phyloP scores from a whole-genome alignment of 2,113 vertebrate species.

The Bettongia penicillata region DNA sequence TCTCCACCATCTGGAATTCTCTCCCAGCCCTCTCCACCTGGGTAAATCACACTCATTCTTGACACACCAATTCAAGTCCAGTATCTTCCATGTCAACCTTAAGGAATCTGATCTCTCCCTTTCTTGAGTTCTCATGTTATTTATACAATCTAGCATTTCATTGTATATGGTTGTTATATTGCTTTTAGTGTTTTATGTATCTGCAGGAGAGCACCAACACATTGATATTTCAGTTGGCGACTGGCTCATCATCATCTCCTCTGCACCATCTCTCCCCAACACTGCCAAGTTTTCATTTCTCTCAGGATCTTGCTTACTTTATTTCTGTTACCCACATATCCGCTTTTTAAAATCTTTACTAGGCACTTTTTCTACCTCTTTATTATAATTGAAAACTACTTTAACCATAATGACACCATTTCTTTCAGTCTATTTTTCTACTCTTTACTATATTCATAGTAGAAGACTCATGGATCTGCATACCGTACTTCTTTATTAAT shows the following conservation, averaged over 20 bases:
- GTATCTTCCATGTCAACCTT: not conserved
- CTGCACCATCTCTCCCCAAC: not conserved
- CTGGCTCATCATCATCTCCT: not conserved
- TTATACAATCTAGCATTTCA: not conserved
- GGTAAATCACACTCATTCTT: not conserved
- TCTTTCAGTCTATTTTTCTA: not conserved
- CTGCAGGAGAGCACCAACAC: not conserved
- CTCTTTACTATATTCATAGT: not conserved
- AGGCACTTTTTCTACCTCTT: not conserved
- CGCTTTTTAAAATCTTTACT: not conserved
- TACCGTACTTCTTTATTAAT: not conserved
- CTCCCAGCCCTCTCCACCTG: not conserved
- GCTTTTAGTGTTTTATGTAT: not conserved
- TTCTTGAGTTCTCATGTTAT: too few species aligned
- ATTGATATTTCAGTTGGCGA: not conserved
- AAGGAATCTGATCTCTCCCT: too few species aligned
- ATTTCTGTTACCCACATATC: not conserved
- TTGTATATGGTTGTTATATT: not conserved
- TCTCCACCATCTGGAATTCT: not conserved
- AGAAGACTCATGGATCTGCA: not conserved
- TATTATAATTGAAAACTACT: not conserved
- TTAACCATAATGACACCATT: not conserved
- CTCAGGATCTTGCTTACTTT: not conserved
- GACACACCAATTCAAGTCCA: not conserved
- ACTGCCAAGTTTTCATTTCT: not conserved